phyloP scores from a whole-genome alignment of 2,113 vertebrate species.

The Lasiurus borealis region DNA sequence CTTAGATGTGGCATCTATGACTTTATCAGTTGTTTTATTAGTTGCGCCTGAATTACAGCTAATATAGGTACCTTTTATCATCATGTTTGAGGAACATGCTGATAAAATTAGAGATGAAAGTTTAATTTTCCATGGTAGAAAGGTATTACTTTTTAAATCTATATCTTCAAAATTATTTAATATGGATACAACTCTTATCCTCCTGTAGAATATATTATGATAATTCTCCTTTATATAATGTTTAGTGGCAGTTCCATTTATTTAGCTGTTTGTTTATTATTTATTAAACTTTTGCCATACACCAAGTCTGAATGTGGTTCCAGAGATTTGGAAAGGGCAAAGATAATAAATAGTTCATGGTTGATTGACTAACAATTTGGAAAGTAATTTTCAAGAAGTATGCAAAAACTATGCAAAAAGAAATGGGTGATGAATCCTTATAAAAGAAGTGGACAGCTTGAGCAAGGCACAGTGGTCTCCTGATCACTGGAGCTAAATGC shows the following conservation, averaged over 20 bases:
- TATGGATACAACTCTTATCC: not conserved
- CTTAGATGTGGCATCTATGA: not conserved
- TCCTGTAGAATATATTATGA: not conserved
- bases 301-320: not conserved
- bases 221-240: not conserved
- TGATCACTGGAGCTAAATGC: not conserved
- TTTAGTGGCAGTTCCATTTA: not conserved
- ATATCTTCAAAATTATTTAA: not conserved
- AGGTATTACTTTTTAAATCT: not conserved
- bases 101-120: not conserved
- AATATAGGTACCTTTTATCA: not conserved
- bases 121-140: not conserved
- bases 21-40: not conserved
- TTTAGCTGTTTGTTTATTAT: not conserved
- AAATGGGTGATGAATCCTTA: not conserved
- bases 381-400: not conserved
- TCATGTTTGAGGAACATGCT: not conserved
- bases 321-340: not conserved
- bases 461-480: not conserved
- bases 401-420: not conserved
- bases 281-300: not conserved
- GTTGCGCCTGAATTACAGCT: not conserved
- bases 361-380: not conserved
- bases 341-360: not conserved
- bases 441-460: not conserved